A percentile compares a stretch with the other conserved stretches of the same genome.
Conservation (phyloP, 2,113 vertebrate genomes). For the Corvus moneduloides region DNA sequence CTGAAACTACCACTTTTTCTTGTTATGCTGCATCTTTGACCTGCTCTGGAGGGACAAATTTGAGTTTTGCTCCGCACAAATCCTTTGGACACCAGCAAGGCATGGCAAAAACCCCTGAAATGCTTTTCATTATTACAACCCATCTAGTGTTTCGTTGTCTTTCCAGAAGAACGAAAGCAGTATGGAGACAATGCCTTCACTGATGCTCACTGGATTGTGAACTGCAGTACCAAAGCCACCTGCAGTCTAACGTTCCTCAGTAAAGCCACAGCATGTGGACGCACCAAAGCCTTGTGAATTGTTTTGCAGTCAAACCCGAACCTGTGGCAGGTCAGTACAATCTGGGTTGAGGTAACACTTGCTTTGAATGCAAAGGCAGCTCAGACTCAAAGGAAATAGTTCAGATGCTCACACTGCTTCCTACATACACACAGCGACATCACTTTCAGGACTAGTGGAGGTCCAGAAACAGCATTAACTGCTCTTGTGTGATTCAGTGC, state of each 20-base stretch:
- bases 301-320: background rate
- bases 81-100: background rate
- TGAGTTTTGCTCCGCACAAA: background rate
- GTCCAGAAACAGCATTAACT: background rate
- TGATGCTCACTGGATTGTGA: background rate
- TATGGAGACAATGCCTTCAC: background rate
- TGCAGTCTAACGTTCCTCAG: background rate
- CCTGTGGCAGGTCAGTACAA: background rate
- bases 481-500: background rate
- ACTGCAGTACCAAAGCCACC: background rate
- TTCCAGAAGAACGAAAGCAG: background rate
- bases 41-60: background rate
- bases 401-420: background rate
- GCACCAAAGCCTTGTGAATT: background rate
- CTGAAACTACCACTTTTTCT: background rate
- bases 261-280: background rate
- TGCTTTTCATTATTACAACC: background rate
- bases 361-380: background rate
- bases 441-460: rapidly evolving
- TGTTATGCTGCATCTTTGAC: background rate
- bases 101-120: background rate
- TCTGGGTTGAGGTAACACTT: background rate
- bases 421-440: background rate
- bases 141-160: rapidly evolving
- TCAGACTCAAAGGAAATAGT: background rate